phyloP scores from a whole-genome alignment of 64 coral and sea anemone genomes.

The Stylophora pistillata region DNA sequence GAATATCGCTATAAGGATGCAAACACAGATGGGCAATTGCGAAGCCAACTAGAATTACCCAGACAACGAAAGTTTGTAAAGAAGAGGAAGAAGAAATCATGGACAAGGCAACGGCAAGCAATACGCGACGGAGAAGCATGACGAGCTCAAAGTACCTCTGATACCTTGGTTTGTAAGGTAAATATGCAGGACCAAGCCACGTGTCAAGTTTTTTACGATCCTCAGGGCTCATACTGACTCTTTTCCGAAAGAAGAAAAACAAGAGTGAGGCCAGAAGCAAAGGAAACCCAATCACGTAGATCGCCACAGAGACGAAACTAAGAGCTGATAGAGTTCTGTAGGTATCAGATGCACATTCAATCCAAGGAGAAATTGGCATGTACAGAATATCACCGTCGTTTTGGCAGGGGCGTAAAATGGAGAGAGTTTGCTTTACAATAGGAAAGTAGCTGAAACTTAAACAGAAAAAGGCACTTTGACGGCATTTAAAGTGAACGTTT shows the following conservation, averaged over 20 bases:
- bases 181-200: conserved; percentile 35
- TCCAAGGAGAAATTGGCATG: conserved; percentile 54
- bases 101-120: conserved; percentile 42
- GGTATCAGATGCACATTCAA: conserved; percentile 32
- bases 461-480: conserved; percentile 31
- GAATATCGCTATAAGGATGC: neutral
- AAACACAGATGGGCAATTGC: neutral
- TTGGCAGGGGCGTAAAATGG: conserved; percentile 35
- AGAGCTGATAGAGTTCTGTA: neutral
- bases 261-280: conserved; percentile 10
- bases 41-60: conserved; percentile 9
- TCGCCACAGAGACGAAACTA: conserved; percentile 33
- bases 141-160: conserved; percentile 39
- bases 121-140: conserved; percentile 15
- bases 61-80: conserved; percentile 29
- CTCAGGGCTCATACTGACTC: neutral
- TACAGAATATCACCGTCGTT: conserved; percentile 4
- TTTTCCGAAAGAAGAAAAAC: conserved; percentile 5
- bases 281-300: conserved; percentile 50
- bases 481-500: conserved; percentile 49
- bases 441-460: conserved; percentile 69
- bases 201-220: neutral
- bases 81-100: conserved; percentile 35
- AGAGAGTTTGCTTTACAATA: conserved; percentile 45
- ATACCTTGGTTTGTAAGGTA: conserved; percentile 43